Evolutionary conservation across 2,888 invertebrate species (phyloP), one percentile per base, ranked within the genome.

Genomic region (Leucophenga maculata): DNA sequence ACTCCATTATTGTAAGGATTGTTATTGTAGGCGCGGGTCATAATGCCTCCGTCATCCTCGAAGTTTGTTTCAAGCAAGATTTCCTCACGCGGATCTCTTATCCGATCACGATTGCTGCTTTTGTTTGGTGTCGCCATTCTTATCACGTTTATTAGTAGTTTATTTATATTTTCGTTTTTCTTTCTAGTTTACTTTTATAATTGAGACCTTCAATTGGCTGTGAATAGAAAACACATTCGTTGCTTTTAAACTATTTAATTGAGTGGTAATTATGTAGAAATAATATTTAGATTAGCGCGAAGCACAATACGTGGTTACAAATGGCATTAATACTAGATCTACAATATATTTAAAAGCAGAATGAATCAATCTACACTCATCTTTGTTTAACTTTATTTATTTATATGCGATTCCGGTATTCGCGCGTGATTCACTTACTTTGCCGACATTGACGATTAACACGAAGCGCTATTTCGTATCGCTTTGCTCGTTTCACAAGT

Each of bases 61-160:
- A 89, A 89, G 77, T 89, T 89, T 14, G 89, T 89, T 79, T 89
- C 89, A 71, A 89, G 83, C n/a, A 89, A 78, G 64, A 88, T 88
- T 74, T 88, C 88, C 76, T 89, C 89, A 68, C 89, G 87, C 1
- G 87, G 88, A 85, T 88, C 88, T n/a, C 86, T 84, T 65, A 85
- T 74, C 32, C 85, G 86, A 80, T 87, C 87, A 3, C 86, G 86
- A 72, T 86, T 84, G 68, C 76, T 83, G 55, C 70, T 76, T 74
- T 78, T 78, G 11, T 72, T 75, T 39, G 78, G 72, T 20, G 74
- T 69, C 55, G 72, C 55, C 86, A 86, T 86, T 68, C 75, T 78
- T 26, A 26, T 26, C 26, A 4, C 26, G 26, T 26, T 26, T 26
- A 54, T 73, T 69, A n/a, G n/a, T n/a, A n/a, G n/a, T n/a, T 57